Evolutionary conservation across 2,888 invertebrate genomes (phyloP).

Genomic region (Ernsta delagoae): DNA sequence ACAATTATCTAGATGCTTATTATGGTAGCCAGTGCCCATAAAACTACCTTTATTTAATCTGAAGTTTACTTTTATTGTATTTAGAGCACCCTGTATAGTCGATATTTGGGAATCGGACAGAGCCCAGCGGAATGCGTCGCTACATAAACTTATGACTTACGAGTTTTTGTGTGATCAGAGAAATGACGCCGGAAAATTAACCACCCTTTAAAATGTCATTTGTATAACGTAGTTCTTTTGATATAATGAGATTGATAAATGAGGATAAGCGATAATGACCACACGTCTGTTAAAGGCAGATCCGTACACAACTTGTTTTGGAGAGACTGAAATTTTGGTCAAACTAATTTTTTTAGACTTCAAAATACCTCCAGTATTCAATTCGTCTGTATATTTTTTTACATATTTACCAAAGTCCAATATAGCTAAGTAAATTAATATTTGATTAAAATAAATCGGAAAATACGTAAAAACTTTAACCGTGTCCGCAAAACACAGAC

Average conservation of each 20-base stretch:
- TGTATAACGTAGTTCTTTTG: conserved; percentile 20
- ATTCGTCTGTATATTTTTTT: too few relatives aligned
- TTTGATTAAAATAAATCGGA: too few relatives aligned
- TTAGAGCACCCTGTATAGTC: conserved; percentile 58
- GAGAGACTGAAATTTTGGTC: too few relatives aligned
- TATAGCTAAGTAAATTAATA: too few relatives aligned
- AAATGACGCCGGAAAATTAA: conserved; percentile 38
- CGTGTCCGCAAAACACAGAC: conserved; percentile 10
- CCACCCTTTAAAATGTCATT: conserved; percentile 31
- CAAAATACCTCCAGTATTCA: too few relatives aligned
- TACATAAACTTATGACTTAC: conserved; percentile 78
- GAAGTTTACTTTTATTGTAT: not conserved
- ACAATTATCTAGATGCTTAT: too few relatives aligned
- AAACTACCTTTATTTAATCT: too few relatives aligned
- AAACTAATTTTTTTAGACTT: too few relatives aligned
- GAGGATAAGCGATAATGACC: not conserved
- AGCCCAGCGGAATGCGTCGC: conserved; percentile 66
- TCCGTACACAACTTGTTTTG: not conserved
- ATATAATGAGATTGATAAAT: conserved; percentile 7
- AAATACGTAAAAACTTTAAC: not conserved
- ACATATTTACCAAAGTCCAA: too few relatives aligned
- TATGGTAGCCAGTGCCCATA: too few relatives aligned
- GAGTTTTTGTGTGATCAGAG: conserved; percentile 54
- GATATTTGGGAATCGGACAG: conserved; percentile 55
- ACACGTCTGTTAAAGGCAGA: not conserved